Evolutionary conservation across 2,888 invertebrate genomes (phyloP).

Genomic region (Neoitamus cyanurus): DNA sequence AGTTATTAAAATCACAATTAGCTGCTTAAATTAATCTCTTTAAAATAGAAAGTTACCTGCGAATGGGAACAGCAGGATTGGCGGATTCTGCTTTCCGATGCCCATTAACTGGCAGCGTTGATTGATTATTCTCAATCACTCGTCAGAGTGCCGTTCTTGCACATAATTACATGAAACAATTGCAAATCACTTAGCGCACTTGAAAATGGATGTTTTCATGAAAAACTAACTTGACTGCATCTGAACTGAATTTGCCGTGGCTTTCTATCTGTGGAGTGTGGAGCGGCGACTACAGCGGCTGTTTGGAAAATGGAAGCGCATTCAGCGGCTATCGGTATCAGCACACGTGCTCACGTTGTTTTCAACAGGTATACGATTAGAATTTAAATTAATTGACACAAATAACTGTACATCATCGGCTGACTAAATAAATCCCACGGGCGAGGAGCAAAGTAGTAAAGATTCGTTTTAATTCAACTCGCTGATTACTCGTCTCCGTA

Average conservation of each 20-base stretch:
- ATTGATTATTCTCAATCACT: not conserved
- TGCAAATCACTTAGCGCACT: not conserved
- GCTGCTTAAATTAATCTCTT: not conserved
- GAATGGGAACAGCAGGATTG: not conserved
- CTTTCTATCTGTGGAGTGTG: not conserved
- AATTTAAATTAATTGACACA: slow-evolving; percentile 46
- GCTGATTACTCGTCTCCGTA: not conserved
- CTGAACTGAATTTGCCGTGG: slow-evolving; percentile 17
- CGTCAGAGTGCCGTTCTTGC: not conserved
- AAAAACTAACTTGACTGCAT: slow-evolving; percentile 1
- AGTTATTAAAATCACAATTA: not conserved
- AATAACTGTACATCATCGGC: slow-evolving; percentile 28
- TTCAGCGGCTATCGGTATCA: not conserved
- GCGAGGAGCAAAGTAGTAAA: not conserved
- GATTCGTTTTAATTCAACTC: not conserved
- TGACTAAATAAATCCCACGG: slow-evolving; percentile 9
- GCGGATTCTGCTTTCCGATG: not conserved
- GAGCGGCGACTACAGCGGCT: not conserved
- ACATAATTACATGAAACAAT: not conserved
- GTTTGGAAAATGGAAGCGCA: slow-evolving; percentile 15
- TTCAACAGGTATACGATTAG: slow-evolving; percentile 2
- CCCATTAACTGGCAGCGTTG: not conserved
- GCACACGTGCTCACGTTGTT: slow-evolving; percentile 44
- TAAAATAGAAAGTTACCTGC: not conserved
- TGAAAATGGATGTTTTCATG: slow-evolving; percentile 13